phyloP scores from a whole-genome alignment of 2,797 vertebrate species.

The Rhadinocentrus ornatus region DNA sequence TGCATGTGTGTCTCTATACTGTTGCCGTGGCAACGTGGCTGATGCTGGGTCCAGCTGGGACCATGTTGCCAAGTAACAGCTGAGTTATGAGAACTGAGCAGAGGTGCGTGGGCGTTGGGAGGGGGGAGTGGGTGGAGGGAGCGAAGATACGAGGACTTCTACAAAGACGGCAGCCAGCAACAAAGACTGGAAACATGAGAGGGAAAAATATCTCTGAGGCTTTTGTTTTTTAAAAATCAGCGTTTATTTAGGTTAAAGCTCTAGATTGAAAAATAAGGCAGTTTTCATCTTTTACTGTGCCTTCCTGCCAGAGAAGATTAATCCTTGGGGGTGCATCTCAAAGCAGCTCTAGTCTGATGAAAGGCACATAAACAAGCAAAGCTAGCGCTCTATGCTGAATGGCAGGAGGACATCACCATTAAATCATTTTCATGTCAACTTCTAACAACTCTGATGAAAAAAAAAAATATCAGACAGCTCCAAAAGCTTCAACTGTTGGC shows the following conservation, averaged over 20 bases:
- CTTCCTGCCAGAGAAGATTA: conserved; percentile 58
- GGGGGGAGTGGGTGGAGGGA: conserved; percentile 47
- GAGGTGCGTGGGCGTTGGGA: conserved; percentile 62
- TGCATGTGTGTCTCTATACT: conserved; percentile 60
- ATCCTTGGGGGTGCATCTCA: conserved; percentile 43
- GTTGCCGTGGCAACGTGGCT: conserved; percentile 75
- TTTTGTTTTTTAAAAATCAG: background rate
- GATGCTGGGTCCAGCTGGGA: conserved; percentile 81
- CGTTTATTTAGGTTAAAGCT: conserved; percentile 59
- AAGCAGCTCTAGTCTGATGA: conserved; percentile 29
- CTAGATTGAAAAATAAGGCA: conserved; percentile 47
- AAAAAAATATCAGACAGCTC: conserved; percentile 24
- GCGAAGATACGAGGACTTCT: conserved; percentile 58
- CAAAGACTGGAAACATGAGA: conserved; percentile 65
- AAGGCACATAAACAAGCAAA: conserved; percentile 27
- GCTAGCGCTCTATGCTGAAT: conserved; percentile 31
- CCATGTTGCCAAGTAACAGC: conserved; percentile 86
- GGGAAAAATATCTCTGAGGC: conserved; percentile 44
- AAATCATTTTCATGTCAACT: conserved; percentile 35
- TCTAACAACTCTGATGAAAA: conserved; percentile 44
- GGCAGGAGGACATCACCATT: conserved; percentile 32
- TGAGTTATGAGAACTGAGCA: conserved; percentile 79
- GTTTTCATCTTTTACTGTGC: conserved; percentile 52
- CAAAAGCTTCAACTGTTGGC: conserved; percentile 30
- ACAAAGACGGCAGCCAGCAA: conserved; percentile 65